phyloP scores from a whole-genome alignment of 2,113 vertebrate species.

The Semicossyphus pulcher region DNA sequence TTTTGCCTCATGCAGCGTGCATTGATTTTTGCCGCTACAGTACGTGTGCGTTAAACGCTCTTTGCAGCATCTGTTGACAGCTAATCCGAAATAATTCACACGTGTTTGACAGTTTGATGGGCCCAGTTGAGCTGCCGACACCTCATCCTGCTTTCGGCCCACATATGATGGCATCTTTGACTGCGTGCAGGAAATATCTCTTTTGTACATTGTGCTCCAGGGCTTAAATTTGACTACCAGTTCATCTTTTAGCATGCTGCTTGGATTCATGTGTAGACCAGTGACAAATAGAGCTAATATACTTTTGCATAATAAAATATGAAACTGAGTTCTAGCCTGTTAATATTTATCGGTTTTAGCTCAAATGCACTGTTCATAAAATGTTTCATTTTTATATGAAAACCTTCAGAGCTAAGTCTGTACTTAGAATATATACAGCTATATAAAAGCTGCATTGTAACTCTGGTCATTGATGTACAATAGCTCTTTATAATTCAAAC shows the following conservation, averaged over 20 bases:
- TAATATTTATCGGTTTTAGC: background rate
- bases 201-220: background rate
- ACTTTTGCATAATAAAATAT: background rate
- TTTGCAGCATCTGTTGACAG: background rate
- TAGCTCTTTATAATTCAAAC: background rate
- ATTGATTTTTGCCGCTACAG: background rate
- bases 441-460: background rate
- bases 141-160: background rate
- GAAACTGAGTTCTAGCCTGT: background rate
- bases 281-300: background rate
- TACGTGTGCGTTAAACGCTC: background rate
- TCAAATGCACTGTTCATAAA: background rate
- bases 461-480: slow-evolving; percentile 13
- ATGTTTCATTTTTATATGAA: background rate
- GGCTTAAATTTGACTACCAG: background rate
- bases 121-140: background rate
- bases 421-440: background rate
- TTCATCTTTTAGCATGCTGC: background rate
- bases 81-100: slow-evolving; percentile 4
- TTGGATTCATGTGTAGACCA: background rate
- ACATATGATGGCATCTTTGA: slow-evolving; percentile 1
- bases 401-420: background rate
- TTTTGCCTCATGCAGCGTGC: background rate
- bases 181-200: background rate
- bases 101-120: background rate